Base-by-base conservation (phyloP, 2,888 invertebrate genomes). In the Cenopis cana region DNA sequence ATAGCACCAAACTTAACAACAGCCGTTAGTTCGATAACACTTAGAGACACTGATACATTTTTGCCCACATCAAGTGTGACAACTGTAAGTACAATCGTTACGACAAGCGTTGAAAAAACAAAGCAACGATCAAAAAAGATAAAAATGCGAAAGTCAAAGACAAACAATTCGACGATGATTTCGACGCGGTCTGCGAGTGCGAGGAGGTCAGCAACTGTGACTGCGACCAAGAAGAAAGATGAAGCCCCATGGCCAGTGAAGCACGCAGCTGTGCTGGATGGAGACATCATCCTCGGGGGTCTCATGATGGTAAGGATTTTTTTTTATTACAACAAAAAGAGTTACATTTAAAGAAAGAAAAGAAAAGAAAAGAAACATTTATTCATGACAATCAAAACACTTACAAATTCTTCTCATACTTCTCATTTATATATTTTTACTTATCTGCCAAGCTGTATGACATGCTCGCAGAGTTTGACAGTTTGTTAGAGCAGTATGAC, bases 231-330 rank as follows among this genome's bases (percentile, higher is more conserved):
- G 52, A 70, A 66, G 65, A 50, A 71, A 75, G 54, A 73, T 72
- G 59, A 79, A 81, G 73, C 93, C 89, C 55, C 70, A 78, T 97
- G 97, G 97, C 97, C 97, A 0, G 95, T 96, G 38, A 97, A 97
- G 84, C 95, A 95, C 76, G 96, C 97, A 75, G 97, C 97, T 1
- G 95, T 96, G n/a, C 95, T 97, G 9, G 96, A 97, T 78, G 98
- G 98, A 0, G 96, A 97, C 83, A 94, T 98, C 74, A 95, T 97
- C 36, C 93, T 98, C 24, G 98, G 98, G 2, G 98, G 97, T 0
- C 94, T 98, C 60, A 98, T 98, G 97, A 98, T 98, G 98, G 97
- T 91, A 73, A 74, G 80, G 70, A 9, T 18, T 10, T 6, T n/a
- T n/a, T n/a, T n/a, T n/a, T n/a, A n/a, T n/a, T n/a, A n/a, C n/a